Percentiles rank a stretch among this genome's conserved stretches.
phyloP scores from a whole-genome alignment of 2,797 vertebrate genomes.

The Telmatherina bonti region DNA sequence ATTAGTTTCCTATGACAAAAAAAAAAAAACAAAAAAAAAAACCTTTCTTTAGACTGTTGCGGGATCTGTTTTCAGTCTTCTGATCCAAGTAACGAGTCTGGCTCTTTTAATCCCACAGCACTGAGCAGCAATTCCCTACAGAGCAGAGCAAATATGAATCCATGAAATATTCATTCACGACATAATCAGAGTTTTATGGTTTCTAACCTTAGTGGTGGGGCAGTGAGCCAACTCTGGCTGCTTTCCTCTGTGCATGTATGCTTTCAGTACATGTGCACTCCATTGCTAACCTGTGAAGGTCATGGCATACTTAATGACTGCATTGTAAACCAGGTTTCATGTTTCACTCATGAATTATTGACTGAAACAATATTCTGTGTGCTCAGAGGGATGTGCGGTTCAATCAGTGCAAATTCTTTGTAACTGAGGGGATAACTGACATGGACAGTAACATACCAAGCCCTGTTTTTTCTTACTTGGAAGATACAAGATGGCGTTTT shows the following conservation, averaged over 20 bases:
- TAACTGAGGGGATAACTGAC: constrained; percentile 11
- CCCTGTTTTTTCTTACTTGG: constrained; percentile 4
- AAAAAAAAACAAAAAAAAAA: no score
- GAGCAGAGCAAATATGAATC: constrained; percentile 57
- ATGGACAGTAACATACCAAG: constrained; percentile 7
- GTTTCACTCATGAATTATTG: constrained; percentile 68
- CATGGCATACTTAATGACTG: constrained; percentile 51
- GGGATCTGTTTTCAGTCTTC: background rate
- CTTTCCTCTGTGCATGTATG: constrained; percentile 8
- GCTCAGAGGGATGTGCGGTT: constrained; percentile 27
- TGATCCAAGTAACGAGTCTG: constrained; percentile 30
- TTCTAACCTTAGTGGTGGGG: constrained; percentile 42
- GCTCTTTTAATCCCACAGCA: constrained; percentile 47
- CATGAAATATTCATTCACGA: constrained; percentile 73
- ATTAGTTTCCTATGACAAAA: background rate
- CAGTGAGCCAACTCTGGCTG: constrained; percentile 16
- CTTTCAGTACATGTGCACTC: constrained; percentile 4
- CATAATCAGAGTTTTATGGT: constrained; percentile 61
- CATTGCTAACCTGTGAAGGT: constrained; percentile 36
- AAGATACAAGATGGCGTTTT: constrained; percentile 32
- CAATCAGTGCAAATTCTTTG: constrained; percentile 9
- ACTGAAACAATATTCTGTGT: constrained; percentile 44
- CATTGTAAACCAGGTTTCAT: constrained; percentile 52
- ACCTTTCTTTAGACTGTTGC: background rate
- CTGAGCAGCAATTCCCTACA: constrained; percentile 55